phyloP scores from a whole-genome alignment of 1,140 invertebrate species.

The Pogonus chalceus region DNA sequence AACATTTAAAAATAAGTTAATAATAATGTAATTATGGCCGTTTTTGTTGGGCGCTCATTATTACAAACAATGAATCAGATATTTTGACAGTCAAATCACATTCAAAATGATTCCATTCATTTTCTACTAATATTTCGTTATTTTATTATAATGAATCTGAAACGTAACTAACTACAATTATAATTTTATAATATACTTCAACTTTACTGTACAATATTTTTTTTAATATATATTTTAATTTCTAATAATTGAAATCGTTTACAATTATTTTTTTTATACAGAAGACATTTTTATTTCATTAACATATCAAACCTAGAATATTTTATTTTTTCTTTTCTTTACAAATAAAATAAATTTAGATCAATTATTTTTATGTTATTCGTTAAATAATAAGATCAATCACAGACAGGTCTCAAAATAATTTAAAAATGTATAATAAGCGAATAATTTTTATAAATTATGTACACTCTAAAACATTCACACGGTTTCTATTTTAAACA shows the following conservation, averaged over 20 bases:
- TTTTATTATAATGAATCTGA: neutral
- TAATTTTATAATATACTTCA: neutral
- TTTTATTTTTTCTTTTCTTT: neutral
- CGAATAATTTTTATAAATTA: slow-evolving; percentile 2
- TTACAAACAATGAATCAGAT: no score
- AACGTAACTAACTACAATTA: slow-evolving; percentile 5
- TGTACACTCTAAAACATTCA: slow-evolving; percentile 4
- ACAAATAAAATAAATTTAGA: slow-evolving; percentile 7
- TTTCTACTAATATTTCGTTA: neutral
- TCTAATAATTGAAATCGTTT: slow-evolving; percentile 5
- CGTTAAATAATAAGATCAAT: slow-evolving; percentile 13
- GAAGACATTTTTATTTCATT: slow-evolving; percentile 1
- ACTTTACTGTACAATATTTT: slow-evolving; percentile 3
- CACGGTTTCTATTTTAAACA: neutral
- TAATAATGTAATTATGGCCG: no score
- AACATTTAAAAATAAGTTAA: no score
- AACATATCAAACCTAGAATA: slow-evolving; percentile 2
- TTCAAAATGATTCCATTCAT: no score
- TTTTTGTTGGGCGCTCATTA: no score
- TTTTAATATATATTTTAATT: neutral
- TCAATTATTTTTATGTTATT: slow-evolving; percentile 8
- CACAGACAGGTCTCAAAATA: slow-evolving; percentile 15
- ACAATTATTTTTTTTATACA: neutral
- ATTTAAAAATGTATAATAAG: slow-evolving; percentile 13
- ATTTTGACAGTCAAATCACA: no score